Conservation (phyloP, 2,888 invertebrate species). For the Leptinotarsa haldemani region DNA sequence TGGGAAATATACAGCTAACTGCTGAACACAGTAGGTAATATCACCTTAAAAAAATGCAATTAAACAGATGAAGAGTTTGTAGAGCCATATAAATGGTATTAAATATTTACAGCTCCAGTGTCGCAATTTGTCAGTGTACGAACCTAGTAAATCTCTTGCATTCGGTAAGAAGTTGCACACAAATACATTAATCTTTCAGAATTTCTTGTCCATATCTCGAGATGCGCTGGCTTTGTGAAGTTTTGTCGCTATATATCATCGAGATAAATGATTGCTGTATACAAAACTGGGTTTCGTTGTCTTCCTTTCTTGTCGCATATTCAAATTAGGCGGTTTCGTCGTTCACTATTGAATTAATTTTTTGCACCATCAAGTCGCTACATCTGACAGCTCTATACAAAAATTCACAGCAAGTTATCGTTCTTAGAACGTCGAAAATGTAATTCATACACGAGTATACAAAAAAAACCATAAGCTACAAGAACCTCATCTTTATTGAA, state of each 20-base stretch:
- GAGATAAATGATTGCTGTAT: conserved; percentile 25
- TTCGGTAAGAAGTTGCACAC: conserved; percentile 26
- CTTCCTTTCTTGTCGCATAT: conserved; percentile 7
- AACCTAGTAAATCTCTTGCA: conserved; percentile 21
- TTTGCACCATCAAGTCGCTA: background rate
- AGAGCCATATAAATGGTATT: conserved; percentile 24
- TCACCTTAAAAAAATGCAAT: conserved; percentile 26
- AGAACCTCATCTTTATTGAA: too few species aligned
- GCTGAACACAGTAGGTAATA: conserved; percentile 13
- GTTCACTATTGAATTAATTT: background rate
- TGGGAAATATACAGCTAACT: conserved; percentile 14
- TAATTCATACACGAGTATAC: too few species aligned
- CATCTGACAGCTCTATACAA: background rate
- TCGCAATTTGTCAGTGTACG: conserved; percentile 21
- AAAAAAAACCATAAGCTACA: too few species aligned
- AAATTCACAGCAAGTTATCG: too few species aligned
- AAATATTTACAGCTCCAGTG: conserved; percentile 23
- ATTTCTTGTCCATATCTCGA: conserved; percentile 10
- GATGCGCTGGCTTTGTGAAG: background rate
- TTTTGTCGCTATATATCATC: conserved; percentile 25
- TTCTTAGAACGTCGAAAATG: too few species aligned
- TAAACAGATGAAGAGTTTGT: conserved; percentile 24
- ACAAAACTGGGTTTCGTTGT: conserved; percentile 10
- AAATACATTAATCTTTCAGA: conserved; percentile 30
- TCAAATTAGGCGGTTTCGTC: conserved; percentile 16